Base-by-base conservation (phyloP, 2,888 invertebrate species). In the Imbricaverruca yamaguchii region DNA sequence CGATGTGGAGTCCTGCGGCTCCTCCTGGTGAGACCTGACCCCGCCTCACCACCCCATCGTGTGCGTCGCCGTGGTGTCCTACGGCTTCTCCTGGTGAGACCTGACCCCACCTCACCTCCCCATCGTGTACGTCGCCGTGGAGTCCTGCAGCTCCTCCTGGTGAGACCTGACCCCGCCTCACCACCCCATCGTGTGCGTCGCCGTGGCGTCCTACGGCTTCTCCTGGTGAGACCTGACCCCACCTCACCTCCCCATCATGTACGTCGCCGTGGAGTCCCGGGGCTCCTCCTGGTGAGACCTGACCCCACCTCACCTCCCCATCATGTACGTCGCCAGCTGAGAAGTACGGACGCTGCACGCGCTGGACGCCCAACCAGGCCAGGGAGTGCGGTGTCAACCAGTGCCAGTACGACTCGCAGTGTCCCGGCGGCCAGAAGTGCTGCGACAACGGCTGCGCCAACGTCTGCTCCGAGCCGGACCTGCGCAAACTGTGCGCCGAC, bases 361-460 rank as follows among this genome's bases (percentile, higher is more conserved):
- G 18, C 18, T 74, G 74, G 74, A 74, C 74, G 74, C 74, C 74
- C 7, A 53, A 18, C 8, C 74, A 74, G 74, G 21, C 53, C 74
- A 74, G 18, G 74, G 18, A 53, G 74, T 74, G 74, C 9, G 74
- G 74, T 8, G 21, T 53, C 21, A 53, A 74, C 74, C 18, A 74
- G 53, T 74, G 74, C 25, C 39, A 39, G 74, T 74, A 74, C 74
- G 74, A 74, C 74, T 10, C 6, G 1, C 53, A 74, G 74, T 74
- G 74, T 25, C 74, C 74, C 8, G 74, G 53, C 74, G 53, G 25
- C 74, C 18, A 53, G 21, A 74, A 74, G 21, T 74, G 74, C 74
- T 74, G 74, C 53, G 23, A 74, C 53, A 53, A 74, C 74, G 74
- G 74, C 74, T 74, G 74, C 74, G 39, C 74, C 53, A 74, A 74